These are phyloP conservation scores for Notocelia uddmanniana DNA, from an alignment of 2,888 invertebrate species.

Conservation along the genomic window DNA sequence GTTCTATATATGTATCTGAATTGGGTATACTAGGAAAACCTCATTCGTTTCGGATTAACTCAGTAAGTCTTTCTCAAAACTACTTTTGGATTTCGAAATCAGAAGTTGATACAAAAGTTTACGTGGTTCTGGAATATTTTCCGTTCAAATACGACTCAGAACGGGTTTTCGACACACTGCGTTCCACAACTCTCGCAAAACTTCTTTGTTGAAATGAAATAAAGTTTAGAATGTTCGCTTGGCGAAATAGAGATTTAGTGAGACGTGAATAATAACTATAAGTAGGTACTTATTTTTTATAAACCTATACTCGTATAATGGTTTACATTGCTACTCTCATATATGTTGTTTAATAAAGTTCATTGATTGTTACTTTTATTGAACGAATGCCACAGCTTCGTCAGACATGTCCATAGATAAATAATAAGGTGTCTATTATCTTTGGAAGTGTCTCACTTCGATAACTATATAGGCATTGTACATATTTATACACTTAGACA, in stretches of 20 bases:
- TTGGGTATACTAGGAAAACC: background rate
- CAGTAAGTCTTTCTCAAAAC: background rate
- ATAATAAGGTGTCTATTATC: too few species aligned
- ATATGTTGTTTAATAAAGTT: too few species aligned
- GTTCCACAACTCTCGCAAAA: conserved; percentile 18
- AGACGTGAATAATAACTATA: background rate
- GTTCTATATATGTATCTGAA: background rate
- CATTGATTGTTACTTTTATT: too few species aligned
- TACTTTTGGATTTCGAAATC: background rate
- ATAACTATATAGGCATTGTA: too few species aligned
- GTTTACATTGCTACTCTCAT: too few species aligned
- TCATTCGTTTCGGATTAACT: background rate
- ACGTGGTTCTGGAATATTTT: conserved; percentile 8
- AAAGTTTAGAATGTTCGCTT: conserved; percentile 23
- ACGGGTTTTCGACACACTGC: conserved; percentile 22
- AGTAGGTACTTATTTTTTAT: background rate
- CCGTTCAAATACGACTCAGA: background rate
- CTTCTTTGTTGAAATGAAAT: conserved; percentile 27
- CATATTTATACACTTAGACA: too few species aligned
- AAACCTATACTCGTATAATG: too few species aligned
- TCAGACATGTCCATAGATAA: too few species aligned
- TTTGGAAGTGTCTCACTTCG: too few species aligned
- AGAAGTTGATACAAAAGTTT: background rate
- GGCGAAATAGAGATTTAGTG: background rate
- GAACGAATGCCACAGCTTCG: too few species aligned